Evolutionary conservation across 1,140 invertebrate species (phyloP), one percentile per base, ranked within the genome.

Genomic region (Drosophila serrata): DNA sequence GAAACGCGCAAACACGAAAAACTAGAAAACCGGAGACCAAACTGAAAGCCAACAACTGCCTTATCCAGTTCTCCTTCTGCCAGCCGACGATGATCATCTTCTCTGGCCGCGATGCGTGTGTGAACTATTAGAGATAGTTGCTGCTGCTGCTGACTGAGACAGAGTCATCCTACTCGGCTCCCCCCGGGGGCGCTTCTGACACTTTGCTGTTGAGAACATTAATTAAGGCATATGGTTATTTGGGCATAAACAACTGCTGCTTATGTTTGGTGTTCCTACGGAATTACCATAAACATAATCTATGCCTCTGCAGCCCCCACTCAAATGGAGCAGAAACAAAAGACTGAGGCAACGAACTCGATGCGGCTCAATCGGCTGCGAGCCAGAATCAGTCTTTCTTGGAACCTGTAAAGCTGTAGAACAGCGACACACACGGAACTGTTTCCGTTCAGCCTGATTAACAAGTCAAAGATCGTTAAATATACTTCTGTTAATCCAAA

Each of bases 1-100:
- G 49, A 79, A 75, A 61, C 51, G 37, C 60, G 68, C 46, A 82
- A 87, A 87, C 82, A 65, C 57, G 82, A 88, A 87, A 75, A 90
- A 88, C 85, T 45, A 55, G 81, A 81, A 75, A 77, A 60, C 46
- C 27, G 29, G 22, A 65, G 57, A 64, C 37, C 31, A 40, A 63
- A 64, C 51, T 37, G 63, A 29, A 22, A 33, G 35, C 46, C 19
- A 42, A 37, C 24, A 78, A 78, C 75, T 56, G 57, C 75, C 64
- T 72, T 79, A 57, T 78, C 75, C 75, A 79, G 75, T 79, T 78
- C 63, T 76, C 63, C 69, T 49, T 59, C 69, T 73, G 53, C 55
- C 33, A 40, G 24, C 55, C 46, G 24, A n/a, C 27, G 17, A 53
- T 15, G 31, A 72, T 58, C 51, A 31, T 72, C 64, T 48, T 58